Evolutionary conservation across 2,113 vertebrate species (phyloP).

Genomic region (Lutjanus erythropterus): DNA sequence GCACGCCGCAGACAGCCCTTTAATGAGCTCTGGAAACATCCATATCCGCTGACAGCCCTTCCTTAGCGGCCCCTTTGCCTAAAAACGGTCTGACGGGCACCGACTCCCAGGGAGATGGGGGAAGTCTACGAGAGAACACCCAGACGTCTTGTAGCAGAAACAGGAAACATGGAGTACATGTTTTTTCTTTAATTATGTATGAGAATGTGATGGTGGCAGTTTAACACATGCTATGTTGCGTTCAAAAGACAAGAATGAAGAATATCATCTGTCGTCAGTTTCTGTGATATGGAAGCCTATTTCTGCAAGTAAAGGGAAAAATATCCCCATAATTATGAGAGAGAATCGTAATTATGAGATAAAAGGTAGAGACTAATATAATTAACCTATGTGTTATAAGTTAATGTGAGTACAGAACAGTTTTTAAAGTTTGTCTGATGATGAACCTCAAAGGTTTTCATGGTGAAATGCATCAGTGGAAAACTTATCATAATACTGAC

Average conservation of each 20-base stretch:
- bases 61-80: slow-evolving; percentile 70
- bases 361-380: too few relatives aligned
- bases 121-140: slow-evolving; percentile 37
- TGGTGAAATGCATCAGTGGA: too few relatives aligned
- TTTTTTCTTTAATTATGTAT: slow-evolving; percentile 37
- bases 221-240: not conserved
- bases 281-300: too few relatives aligned
- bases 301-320: too few relatives aligned
- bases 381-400: too few relatives aligned
- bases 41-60: slow-evolving; percentile 77
- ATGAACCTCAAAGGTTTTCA: too few relatives aligned
- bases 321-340: too few relatives aligned
- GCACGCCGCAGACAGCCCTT: slow-evolving; percentile 74
- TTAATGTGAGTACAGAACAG: too few relatives aligned
- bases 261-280: not conserved
- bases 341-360: too few relatives aligned
- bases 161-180: slow-evolving; percentile 10
- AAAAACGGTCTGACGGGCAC: slow-evolving; percentile 59
- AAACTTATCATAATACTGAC: too few relatives aligned
- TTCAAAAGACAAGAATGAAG: not conserved
- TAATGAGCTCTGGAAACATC: slow-evolving; percentile 81
- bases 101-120: slow-evolving; percentile 38
- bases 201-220: slow-evolving; percentile 7
- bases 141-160: slow-evolving; percentile 17
- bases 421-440: too few relatives aligned